phyloP scores from a whole-genome alignment of 2,888 invertebrate genomes.

The Polietes domitor region DNA sequence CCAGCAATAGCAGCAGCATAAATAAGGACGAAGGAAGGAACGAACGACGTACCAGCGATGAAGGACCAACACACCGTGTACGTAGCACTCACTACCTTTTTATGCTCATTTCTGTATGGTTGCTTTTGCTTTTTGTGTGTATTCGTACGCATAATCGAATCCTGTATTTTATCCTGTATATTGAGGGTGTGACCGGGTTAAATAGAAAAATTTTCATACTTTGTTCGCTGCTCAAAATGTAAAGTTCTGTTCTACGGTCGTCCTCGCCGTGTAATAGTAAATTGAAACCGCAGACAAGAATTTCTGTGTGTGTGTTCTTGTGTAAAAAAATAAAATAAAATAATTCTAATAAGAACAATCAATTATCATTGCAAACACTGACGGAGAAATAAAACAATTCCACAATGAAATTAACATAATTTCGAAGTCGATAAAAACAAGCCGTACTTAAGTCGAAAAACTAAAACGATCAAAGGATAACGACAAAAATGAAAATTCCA shows the following conservation, averaged over 20 bases:
- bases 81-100: conserved; percentile 44
- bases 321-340: conserved; percentile 50
- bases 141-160: conserved; percentile 72
- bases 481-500: conserved; percentile 27
- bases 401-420: conserved; percentile 17
- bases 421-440: not conserved
- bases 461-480: conserved; percentile 17
- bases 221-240: conserved; percentile 78
- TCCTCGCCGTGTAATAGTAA: conserved; percentile 58
- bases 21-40: conserved; percentile 25
- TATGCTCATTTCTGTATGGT: conserved; percentile 43
- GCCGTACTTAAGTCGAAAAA: not conserved
- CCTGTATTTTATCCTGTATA: conserved; percentile 72
- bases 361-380: conserved; percentile 16
- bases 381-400: not conserved
- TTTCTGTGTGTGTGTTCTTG: conserved; percentile 43
- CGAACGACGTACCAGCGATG: not conserved
- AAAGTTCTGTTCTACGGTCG: conserved; percentile 72
- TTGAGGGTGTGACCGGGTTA: conserved; percentile 81
- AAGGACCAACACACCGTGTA: conserved; percentile 24
- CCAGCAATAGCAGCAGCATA: conserved; percentile 10
- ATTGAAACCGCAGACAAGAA: conserved; percentile 64
- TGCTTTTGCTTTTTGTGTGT: conserved; percentile 62
- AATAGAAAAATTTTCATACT: conserved; percentile 79
- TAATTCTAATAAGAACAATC: conserved; percentile 34